Base-by-base conservation (phyloP, 2,113 vertebrate genomes). In the Xenus cinereus region DNA sequence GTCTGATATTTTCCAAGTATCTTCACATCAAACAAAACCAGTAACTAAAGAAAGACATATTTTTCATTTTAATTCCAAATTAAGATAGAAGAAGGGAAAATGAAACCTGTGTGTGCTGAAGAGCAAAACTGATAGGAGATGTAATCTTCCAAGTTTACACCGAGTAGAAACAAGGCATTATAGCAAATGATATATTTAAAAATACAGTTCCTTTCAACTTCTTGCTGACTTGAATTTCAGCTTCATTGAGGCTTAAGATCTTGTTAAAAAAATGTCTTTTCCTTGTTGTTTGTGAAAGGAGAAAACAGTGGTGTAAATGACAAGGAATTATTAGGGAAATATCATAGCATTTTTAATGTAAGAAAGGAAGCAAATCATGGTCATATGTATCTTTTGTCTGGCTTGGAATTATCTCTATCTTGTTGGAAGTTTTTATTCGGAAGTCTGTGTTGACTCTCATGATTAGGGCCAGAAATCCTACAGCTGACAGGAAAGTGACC, bases 401-500 rank as follows among this genome's bases (percentile, higher is more conserved):
- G 76, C 96, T 98, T 4, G 6, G 90, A 97, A 97, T 97, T 92
- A 97, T 98, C 97, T 97, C 75, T 97, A 82, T 97, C 95, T 75
- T n/a, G 85, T 95, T 98, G 97, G 92, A 98, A 97, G 98, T 98
- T 98, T 98, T 98, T 97, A 98, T 98, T 98, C 95, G 97, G 97
- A 98, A 98, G 96, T 97, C 95, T 97, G 94, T 98, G 97, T 98
- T 98, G 97, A 98, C 97, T 98, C 96, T 97, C 72, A 94, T 98
- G 97, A 98, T 98, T 98, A 97, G 95, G 94, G 95, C 96, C 96
- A 97, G 96, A 96, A 96, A 97, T 97, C 90, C 95, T 97, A 97
- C 94, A 98, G 96, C 97, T 98, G 97, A 98, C 98, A 98, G 98
- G 97, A 98, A 98, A 97, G 95, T 97, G 97, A 97, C 96, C 97